phyloP scores from a whole-genome alignment of 2,113 vertebrate genomes.

The Bagarius yarrelli region DNA sequence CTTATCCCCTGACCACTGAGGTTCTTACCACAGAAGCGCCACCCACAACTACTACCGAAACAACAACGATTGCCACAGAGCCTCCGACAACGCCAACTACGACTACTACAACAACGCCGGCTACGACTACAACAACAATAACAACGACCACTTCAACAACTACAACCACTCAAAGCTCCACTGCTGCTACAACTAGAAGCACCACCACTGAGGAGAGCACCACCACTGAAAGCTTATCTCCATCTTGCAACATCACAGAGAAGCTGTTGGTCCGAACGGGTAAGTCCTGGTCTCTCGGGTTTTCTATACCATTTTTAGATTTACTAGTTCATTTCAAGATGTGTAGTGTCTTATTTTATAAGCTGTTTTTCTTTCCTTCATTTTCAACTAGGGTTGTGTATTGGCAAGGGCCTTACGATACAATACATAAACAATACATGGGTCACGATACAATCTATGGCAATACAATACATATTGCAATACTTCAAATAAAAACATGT shows the following conservation, averaged over 20 bases:
- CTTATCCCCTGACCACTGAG: constrained; percentile 23
- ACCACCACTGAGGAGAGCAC: constrained; percentile 59
- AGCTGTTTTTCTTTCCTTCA: not conserved
- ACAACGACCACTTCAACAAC: constrained; percentile 46
- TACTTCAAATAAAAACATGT: too few relatives aligned
- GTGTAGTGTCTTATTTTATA: not conserved
- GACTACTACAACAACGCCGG: constrained; percentile 52
- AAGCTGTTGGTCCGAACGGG: constrained; percentile 87
- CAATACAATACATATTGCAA: too few relatives aligned
- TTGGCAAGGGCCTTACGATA: too few relatives aligned
- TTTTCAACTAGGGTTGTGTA: not conserved
- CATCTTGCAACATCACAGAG: constrained; percentile 87
- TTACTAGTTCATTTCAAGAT: not conserved
- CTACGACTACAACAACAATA: constrained; percentile 51
- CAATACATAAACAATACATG: too few relatives aligned
- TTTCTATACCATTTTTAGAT: not conserved
- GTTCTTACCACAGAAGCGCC: constrained; percentile 26
- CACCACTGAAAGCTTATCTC: constrained; percentile 65
- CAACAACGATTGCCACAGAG: constrained; percentile 26
- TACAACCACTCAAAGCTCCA: constrained; percentile 66
- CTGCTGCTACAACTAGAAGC: constrained; percentile 65
- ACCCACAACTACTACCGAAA: constrained; percentile 22
- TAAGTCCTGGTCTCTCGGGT: constrained; percentile 41
- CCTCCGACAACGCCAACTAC: constrained; percentile 42
- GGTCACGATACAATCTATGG: too few relatives aligned